These are phyloP conservation scores for Cerastis rubricosa DNA, from an alignment of 2,888 invertebrate genomes.

Conservation along the genomic window DNA sequence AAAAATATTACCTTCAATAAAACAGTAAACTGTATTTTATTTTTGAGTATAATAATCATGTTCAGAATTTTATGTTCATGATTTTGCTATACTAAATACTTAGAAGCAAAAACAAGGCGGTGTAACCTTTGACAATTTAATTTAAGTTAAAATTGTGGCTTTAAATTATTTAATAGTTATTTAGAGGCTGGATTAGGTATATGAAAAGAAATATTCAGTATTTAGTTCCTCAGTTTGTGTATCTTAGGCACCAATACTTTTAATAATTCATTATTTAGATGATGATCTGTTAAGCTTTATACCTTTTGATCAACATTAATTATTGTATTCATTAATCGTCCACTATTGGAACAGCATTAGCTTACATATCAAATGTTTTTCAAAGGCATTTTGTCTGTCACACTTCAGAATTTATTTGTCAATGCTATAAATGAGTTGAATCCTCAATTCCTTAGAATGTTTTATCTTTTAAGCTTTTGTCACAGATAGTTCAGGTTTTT, in stretches of 20 bases:
- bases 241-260: conserved; percentile 1
- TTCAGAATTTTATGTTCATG: neutral
- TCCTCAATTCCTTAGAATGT: conserved; percentile 4
- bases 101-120: conserved; percentile 68
- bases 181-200: conserved; percentile 53
- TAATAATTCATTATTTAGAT: neutral
- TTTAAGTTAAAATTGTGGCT: conserved; percentile 48
- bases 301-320: neutral
- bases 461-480: neutral
- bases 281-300: neutral
- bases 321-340: neutral
- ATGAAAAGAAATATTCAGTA: conserved; percentile 9
- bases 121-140: conserved; percentile 39
- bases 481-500: neutral
- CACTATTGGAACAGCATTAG: neutral
- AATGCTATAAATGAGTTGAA: neutral
- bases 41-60: neutral
- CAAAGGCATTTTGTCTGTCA: neutral
- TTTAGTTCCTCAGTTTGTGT: conserved; percentile 15
- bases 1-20: neutral
- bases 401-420: neutral
- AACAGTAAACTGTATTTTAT: neutral
- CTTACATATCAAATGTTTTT: conserved; percentile 18
- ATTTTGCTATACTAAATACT: conserved; percentile 63
- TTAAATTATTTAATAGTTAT: conserved; percentile 37